Conservation (phyloP, 2,113 vertebrate species). For the Aegotheles bennettii region DNA sequence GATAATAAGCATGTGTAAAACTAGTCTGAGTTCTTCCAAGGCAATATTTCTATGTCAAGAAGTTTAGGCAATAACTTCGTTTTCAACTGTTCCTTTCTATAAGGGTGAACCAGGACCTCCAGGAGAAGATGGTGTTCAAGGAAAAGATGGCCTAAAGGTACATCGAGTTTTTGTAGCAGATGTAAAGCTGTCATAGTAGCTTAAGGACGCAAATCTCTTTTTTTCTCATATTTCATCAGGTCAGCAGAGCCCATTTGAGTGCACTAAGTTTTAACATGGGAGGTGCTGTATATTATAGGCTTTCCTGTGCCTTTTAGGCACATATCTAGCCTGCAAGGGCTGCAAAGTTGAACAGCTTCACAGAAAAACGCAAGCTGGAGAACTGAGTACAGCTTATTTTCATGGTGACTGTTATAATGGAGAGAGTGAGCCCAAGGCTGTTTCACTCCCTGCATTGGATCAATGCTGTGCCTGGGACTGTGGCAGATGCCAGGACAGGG, state of each 20-base stretch:
- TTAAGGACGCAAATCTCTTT: not conserved
- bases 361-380: not conserved
- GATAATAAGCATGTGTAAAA: not conserved
- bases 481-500: not conserved
- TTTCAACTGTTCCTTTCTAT: conserved; percentile 21
- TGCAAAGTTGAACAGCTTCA: not conserved
- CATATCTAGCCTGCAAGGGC: not conserved
- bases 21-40: not conserved
- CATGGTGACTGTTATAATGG: not conserved
- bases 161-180: not conserved
- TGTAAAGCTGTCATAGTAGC: not conserved
- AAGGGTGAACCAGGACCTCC: conserved; percentile 86
- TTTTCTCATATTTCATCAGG: not conserved
- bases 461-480: not conserved
- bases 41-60: not conserved
- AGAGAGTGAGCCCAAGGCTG: not conserved
- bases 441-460: not conserved
- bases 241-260: not conserved
- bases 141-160: conserved; percentile 94
- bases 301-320: not conserved
- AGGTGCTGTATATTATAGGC: not conserved
- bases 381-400: not conserved
- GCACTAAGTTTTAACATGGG: not conserved
- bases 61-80: not conserved
- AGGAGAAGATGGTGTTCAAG: conserved; percentile 93